Evolutionary conservation across 1,140 invertebrate species (phyloP).

Genomic region (Papilio machaon): DNA sequence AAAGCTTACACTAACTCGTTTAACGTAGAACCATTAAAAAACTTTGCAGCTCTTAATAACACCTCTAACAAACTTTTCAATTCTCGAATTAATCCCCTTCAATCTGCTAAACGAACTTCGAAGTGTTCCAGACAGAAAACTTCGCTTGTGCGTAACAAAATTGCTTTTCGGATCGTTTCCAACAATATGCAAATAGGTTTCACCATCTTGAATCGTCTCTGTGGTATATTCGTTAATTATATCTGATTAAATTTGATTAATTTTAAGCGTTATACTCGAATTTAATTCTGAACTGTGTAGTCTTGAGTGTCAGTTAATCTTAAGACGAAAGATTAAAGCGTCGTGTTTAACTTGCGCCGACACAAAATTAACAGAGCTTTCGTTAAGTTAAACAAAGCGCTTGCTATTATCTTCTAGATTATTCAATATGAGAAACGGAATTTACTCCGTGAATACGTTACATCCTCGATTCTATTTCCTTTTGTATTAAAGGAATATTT

Average conservation of each 20-base stretch:
- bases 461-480: not conserved
- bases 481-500: not conserved
- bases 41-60: conserved; percentile 23
- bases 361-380: conserved; percentile 36
- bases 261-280: conserved; percentile 31
- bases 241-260: conserved; percentile 38
- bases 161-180: conserved; percentile 31
- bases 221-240: conserved; percentile 30
- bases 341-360: conserved; percentile 30
- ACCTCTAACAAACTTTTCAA: conserved; percentile 31
- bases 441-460: conserved; percentile 15
- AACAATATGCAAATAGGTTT: conserved; percentile 36
- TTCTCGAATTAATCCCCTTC: conserved; percentile 35
- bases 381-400: conserved; percentile 28
- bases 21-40: conserved; percentile 28
- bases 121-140: conserved; percentile 37
- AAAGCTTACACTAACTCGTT: conserved; percentile 10
- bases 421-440: conserved; percentile 8
- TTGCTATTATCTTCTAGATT: conserved; percentile 31
- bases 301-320: conserved; percentile 35
- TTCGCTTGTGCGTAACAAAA: conserved; percentile 25
- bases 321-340: conserved; percentile 30
- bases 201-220: conserved; percentile 24
- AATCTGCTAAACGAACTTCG: conserved; percentile 37
- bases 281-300: conserved; percentile 32